Evolutionary conservation across 2,888 invertebrate species (phyloP).

Genomic region (Drosophila neoperkinsi): DNA sequence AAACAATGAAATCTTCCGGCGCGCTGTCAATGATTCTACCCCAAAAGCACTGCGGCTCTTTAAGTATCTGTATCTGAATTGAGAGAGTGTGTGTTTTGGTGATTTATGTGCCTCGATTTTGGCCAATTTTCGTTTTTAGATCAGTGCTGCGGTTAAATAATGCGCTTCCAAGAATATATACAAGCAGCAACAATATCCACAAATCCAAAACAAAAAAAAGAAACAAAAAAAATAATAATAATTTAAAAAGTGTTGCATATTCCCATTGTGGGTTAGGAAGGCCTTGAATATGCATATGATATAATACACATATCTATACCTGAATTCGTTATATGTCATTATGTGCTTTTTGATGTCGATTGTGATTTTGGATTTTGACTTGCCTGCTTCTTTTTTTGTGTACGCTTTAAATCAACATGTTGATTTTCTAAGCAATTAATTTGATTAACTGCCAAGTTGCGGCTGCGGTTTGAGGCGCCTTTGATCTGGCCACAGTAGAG

Average conservation of each 20-base stretch:
- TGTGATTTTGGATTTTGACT: constrained; percentile 38
- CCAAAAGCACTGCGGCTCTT: constrained; percentile 42
- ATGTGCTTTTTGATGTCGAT: constrained; percentile 54
- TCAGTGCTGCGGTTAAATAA: constrained; percentile 74
- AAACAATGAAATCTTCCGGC: constrained; percentile 80
- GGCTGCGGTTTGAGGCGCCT: constrained; percentile 64
- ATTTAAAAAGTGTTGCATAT: constrained; percentile 60
- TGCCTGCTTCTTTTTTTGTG: constrained; percentile 27
- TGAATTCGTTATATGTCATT: constrained; percentile 76
- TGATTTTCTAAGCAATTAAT: constrained; percentile 80
- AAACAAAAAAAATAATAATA: constrained; percentile 18
- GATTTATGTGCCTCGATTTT: constrained; percentile 80
- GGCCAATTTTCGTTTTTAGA: constrained; percentile 81
- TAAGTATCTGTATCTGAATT: constrained; percentile 19
- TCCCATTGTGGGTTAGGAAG: constrained; percentile 33
- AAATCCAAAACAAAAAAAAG: constrained; percentile 21
- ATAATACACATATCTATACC: constrained; percentile 57
- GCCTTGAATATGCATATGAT: constrained; percentile 75
- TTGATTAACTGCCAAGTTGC: constrained; percentile 75
- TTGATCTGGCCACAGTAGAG: constrained; percentile 52
- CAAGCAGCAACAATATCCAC: constrained; percentile 33
- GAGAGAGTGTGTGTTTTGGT: constrained; percentile 53
- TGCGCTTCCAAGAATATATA: constrained; percentile 76
- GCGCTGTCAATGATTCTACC: constrained; percentile 80
- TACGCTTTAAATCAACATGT: constrained; percentile 64